Evolutionary conservation across 2,888 invertebrate species (phyloP).

Genomic region (Drosophila fungiperda): DNA sequence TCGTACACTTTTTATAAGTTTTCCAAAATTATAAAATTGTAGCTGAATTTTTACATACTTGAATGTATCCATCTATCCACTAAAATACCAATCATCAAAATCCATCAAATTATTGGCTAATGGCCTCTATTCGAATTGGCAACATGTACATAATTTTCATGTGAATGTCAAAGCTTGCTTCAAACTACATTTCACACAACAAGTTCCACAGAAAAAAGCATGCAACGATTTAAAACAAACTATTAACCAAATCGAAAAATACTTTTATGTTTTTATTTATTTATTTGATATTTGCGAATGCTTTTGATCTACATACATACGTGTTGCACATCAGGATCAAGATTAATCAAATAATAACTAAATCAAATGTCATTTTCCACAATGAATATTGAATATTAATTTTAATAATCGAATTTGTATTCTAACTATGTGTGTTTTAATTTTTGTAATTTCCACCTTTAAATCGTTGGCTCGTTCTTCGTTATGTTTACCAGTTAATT

Average conservation of each 20-base stretch:
- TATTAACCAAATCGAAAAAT: not conserved
- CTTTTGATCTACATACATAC: constrained; percentile 17
- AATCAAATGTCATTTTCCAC: not conserved
- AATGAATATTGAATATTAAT: not conserved
- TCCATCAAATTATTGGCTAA: not conserved
- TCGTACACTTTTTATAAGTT: constrained; percentile 10
- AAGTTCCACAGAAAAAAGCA: constrained; percentile 7
- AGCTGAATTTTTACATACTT: constrained; percentile 2
- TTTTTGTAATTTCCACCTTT: constrained; percentile 64
- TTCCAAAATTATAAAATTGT: constrained; percentile 15
- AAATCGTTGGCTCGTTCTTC: constrained; percentile 56
- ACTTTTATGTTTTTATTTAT: not conserved
- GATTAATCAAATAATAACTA: not conserved
- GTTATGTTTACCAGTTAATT: constrained; percentile 56
- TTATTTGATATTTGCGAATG: constrained; percentile 34
- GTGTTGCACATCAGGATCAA: constrained; percentile 16
- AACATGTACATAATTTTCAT: constrained; percentile 11
- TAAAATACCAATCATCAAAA: not conserved
- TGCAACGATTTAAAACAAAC: not conserved
- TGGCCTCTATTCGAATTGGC: not conserved
- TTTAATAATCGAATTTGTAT: not conserved
- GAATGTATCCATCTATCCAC: constrained; percentile 9
- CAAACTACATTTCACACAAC: not conserved
- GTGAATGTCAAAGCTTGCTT: not conserved
- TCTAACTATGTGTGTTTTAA: constrained; percentile 12